A percentile compares a stretch with the other conserved stretches of the same genome.
phyloP scores from a whole-genome alignment of 2,888 invertebrate genomes.

The Microplitis deprimator region DNA sequence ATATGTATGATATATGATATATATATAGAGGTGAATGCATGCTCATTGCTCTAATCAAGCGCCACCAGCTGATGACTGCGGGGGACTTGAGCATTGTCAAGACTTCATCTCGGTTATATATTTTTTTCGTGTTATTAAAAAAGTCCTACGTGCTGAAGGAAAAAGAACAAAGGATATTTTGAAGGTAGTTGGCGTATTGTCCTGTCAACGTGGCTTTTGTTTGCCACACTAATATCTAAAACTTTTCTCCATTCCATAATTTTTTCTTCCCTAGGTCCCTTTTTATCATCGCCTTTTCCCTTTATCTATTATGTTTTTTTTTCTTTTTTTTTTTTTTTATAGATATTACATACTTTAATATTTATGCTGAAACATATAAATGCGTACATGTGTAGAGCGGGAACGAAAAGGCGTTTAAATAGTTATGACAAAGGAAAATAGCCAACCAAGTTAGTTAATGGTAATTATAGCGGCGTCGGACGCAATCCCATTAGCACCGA shows the following conservation, averaged over 20 bases:
- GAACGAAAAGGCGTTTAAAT: neutral
- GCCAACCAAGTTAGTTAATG: slow-evolving; percentile 61
- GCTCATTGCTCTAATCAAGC: slow-evolving; percentile 36
- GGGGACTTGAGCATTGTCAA: slow-evolving; percentile 26
- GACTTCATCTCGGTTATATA: slow-evolving; percentile 56
- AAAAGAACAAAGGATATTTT: slow-evolving; percentile 36
- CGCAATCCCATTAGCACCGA: slow-evolving; percentile 72
- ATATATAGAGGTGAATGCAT: neutral
- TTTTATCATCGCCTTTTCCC: neutral
- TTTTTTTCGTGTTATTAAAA: slow-evolving; percentile 69
- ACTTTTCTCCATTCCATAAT: neutral
- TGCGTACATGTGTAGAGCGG: neutral
- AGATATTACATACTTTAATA: too few relatives aligned
- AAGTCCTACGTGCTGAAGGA: slow-evolving; percentile 43
- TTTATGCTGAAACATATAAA: too few relatives aligned
- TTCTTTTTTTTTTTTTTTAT: too few relatives aligned
- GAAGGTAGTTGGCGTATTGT: slow-evolving; percentile 27
- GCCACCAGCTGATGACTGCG: slow-evolving; percentile 30
- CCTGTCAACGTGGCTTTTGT: slow-evolving; percentile 36
- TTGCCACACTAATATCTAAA: slow-evolving; percentile 25
- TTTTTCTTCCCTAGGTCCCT: neutral
- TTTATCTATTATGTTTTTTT: neutral
- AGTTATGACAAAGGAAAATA: slow-evolving; percentile 12
- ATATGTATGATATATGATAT: neutral
- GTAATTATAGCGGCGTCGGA: slow-evolving; percentile 70